Evolutionary conservation across 2,888 invertebrate species (phyloP).

Genomic region (Azorinus chamasolen): DNA sequence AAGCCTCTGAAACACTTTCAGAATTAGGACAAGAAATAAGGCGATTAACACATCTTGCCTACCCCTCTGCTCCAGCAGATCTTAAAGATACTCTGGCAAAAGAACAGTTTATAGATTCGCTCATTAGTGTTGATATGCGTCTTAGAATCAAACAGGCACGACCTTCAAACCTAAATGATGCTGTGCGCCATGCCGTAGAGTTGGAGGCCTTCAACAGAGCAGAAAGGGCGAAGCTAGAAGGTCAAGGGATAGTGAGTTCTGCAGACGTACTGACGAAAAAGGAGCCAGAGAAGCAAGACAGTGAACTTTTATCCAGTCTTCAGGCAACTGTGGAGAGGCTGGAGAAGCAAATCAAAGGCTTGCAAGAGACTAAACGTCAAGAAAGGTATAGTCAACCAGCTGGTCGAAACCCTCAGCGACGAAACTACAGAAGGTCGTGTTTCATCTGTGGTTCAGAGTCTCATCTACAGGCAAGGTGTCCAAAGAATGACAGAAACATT

Average conservation of each 20-base stretch:
- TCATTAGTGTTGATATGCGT: no score
- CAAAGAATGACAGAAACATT: background rate
- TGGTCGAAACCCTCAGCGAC: background rate
- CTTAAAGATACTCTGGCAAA: no score
- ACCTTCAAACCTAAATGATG: conserved; percentile 14
- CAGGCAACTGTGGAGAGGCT: background rate
- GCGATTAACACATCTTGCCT: conserved; percentile 14
- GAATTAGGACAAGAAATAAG: conserved; percentile 25
- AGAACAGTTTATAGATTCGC: no score
- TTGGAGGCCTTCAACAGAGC: no score
- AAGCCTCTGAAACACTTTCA: conserved; percentile 15
- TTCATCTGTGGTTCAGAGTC: background rate
- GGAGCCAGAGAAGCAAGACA: background rate
- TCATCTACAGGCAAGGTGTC: no score
- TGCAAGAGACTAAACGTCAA: background rate
- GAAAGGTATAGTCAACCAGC: background rate
- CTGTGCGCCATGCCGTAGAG: no score
- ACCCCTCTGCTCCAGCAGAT: conserved; percentile 21
- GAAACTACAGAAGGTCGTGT: background rate
- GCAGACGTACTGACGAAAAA: background rate
- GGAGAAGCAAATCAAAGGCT: background rate
- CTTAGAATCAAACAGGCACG: conserved; percentile 12
- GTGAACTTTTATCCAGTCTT: background rate
- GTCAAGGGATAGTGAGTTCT: background rate
- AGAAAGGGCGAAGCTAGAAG: background rate